Evolutionary conservation across 2,797 vertebrate species (phyloP), one percentile per base, ranked within the genome.

Genomic region (Enteromius viviparus): DNA sequence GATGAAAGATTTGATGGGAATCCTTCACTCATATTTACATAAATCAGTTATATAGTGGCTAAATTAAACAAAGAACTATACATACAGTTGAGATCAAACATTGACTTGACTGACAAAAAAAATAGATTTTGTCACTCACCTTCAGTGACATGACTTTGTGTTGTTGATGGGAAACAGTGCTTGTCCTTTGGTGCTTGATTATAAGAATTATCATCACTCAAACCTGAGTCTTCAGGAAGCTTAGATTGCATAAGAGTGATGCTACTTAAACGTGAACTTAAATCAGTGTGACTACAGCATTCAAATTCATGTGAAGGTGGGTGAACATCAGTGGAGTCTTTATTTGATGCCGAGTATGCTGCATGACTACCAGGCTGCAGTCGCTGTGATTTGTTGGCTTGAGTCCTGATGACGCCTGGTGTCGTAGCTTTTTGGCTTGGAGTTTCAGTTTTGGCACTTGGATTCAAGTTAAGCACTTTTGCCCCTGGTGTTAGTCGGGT

Each of bases 41-140:
- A 51, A 21, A 75, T 51, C n/a, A 60, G 4, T n/a, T 42, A 72
- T 21, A 21, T 4, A 55, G 10, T 17, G 29, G 10, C 11, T 21
- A 51, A 45, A 76, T 19, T 15, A 45, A 80, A 79, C 14, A 34
- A 55, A 70, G 8, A 62, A 80, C 1, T 40, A 72, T 62, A 14
- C 72, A 45, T 8, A 32, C 17, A 26, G 49, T 8, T 49, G 1
- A 37, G 26, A n/a, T 17, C 6, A 0, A 17, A 74, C 14, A 64
- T 1, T 11, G 4, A 64, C 26, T 29, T 11, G 40, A 32, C 21
- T 37, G 23, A 62, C n/a, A n/a, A 11, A 74, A 81, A 45, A 34
- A 77, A 26, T 42, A 14, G 0, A 26, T 23, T 17, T 58, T 40
- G 42, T 7, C 40, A 88, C 91, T 91, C 72, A 95, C 89, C 90